Conservation (phyloP, 2,888 invertebrate genomes). For the Candidula unifasciata region DNA sequence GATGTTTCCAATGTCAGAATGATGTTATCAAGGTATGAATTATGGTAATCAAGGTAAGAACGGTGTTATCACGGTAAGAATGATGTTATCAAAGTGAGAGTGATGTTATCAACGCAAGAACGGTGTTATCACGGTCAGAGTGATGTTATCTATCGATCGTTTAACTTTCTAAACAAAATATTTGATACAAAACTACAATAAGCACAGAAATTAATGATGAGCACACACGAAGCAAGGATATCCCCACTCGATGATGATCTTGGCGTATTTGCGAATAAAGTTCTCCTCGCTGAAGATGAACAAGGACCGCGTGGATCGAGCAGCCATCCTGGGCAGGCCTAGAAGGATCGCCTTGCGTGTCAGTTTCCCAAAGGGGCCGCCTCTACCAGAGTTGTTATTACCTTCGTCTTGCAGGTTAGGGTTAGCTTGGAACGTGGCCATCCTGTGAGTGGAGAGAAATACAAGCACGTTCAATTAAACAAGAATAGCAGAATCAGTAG, state of each 20-base stretch:
- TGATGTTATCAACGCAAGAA: no score
- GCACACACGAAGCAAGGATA: conserved; percentile 82
- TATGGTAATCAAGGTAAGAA: no score
- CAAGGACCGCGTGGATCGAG: conserved; percentile 84
- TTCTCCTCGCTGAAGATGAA: conserved; percentile 99
- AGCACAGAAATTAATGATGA: no score
- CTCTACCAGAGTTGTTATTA: conserved; percentile 61
- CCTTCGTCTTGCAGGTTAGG: conserved; percentile 62
- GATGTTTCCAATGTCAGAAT: no score
- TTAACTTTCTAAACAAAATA: no score
- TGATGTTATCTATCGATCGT: no score
- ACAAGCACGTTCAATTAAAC: not conserved
- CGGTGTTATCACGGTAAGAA: no score
- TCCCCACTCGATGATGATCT: conserved; percentile 99
- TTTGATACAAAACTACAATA: no score
- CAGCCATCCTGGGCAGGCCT: conserved; percentile 72
- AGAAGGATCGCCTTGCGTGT: conserved; percentile 73
- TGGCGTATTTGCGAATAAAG: conserved; percentile 96
- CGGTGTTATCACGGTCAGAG: no score
- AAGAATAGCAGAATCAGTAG: no score
- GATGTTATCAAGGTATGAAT: no score
- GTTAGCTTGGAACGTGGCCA: conserved; percentile 69
- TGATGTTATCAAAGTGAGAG: no score
- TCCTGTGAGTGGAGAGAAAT: conserved; percentile 61
- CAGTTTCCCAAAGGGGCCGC: conserved; percentile 70